These are phyloP conservation scores for Amphiura filiformis DNA, from an alignment of 35 echinoderm and acorn worm genomes.

Conservation along the genomic window DNA sequence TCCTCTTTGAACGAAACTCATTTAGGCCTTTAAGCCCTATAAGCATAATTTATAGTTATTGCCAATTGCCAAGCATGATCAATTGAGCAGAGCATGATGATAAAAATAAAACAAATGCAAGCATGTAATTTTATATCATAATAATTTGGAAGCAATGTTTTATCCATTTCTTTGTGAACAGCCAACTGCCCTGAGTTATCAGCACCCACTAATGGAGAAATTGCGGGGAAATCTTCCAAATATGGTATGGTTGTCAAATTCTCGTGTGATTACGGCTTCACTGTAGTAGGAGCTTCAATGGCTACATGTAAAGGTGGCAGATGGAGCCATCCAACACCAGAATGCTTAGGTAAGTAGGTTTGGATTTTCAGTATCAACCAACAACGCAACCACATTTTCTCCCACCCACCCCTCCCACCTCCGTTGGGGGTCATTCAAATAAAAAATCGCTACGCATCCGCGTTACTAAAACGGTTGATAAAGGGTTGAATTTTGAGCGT, in stretches of 20 bases:
- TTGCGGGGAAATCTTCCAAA: neutral
- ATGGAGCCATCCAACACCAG: conserved; percentile 6
- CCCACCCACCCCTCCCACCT: neutral
- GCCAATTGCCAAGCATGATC: too few relatives aligned
- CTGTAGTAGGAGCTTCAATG: neutral
- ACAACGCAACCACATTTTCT: neutral
- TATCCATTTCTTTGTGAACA: neutral
- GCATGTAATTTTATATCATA: too few relatives aligned
- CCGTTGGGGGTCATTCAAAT: too few relatives aligned
- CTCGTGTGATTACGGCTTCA: neutral
- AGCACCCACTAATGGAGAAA: neutral
- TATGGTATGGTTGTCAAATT: conserved; percentile 13
- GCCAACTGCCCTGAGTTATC: conserved; percentile 1
- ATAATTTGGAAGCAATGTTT: too few relatives aligned
- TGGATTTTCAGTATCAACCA: neutral
- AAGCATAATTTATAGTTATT: too few relatives aligned
- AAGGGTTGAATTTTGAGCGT: too few relatives aligned
- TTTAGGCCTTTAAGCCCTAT: too few relatives aligned
- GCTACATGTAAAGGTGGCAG: neutral
- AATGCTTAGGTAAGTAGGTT: conserved; percentile 6
- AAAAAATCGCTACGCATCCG: too few relatives aligned
- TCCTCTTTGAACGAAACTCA: too few relatives aligned
- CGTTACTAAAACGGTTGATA: too few relatives aligned
- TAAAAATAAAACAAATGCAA: too few relatives aligned
- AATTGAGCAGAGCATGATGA: too few relatives aligned